Base-by-base conservation (phyloP, 1,140 invertebrate species). In the Geopemphigus sp. region DNA sequence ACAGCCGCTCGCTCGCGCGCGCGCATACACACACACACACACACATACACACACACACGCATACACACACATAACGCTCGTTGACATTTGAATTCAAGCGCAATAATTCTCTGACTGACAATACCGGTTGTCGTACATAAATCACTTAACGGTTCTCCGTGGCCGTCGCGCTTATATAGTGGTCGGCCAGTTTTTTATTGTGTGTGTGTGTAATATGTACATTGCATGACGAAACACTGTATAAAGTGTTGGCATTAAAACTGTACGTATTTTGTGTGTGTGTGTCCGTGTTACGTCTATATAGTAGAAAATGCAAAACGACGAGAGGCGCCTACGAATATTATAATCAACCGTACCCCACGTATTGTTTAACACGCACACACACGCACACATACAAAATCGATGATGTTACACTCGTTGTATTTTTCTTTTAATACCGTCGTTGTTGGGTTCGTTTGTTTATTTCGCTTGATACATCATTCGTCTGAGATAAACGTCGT, bases 41-140 rank as follows among this genome's bases (percentile, higher is more conserved):
- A n/a, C n/a, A n/a, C n/a, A n/a, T n/a, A n/a, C n/a, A n/a, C n/a
- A n/a, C n/a, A n/a, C n/a, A n/a, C n/a, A n/a, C n/a, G n/a, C n/a
- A n/a, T n/a, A n/a, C n/a, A 68, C 12, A 22, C 45, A 70, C 66
- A 50, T 45, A 22, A 17, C 39, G 47, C 47, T 39, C 72, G 72
- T 76, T 59, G 72, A 76, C 54, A 76, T 76, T 76, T 76, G 54
- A 73, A 73, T 73, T 73, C 70, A 73, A 76, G 54, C 56, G 72
- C 72, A 59, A 76, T 76, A 76, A 76, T 56, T 76, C 54, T 76
- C 53, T 76, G 72, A 76, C 72, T 76, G 72, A 76, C 72, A 76
- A 76, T 76, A 76, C 72, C 72, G 72, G 72, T 76, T 76, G 72
- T 76, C 54, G 72, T 24, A 59, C 72, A 76, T 76, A 76, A 76